Percentiles rank a stretch among this genome's conserved stretches.
Evolutionary conservation across 2,797 vertebrate genomes (phyloP).

Genomic region (Cynopterus sphinx): DNA sequence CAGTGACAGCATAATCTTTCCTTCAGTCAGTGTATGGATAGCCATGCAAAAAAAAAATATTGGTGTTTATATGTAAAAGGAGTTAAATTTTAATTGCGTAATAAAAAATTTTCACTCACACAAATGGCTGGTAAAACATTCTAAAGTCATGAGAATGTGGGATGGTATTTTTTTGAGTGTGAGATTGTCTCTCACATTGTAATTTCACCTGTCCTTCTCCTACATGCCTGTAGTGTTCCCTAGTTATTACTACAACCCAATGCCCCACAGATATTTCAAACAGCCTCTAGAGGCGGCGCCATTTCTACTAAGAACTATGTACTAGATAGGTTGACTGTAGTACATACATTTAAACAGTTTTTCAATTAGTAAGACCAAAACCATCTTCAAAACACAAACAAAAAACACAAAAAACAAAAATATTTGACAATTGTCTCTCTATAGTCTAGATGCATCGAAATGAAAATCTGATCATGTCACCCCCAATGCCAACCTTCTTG

Average conservation of each 20-base stretch:
- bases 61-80: constrained; percentile 3
- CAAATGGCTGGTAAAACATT: background rate
- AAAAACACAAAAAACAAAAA: background rate
- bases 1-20: background rate
- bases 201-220: background rate
- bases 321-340: background rate
- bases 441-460: background rate
- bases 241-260: background rate
- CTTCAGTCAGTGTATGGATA: background rate
- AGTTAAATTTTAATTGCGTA: background rate
- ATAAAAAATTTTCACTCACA: background rate
- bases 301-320: background rate
- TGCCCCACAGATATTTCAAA: background rate
- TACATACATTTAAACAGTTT: background rate
- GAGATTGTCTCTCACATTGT: background rate
- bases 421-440: background rate
- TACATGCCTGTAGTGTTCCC: background rate
- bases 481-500: background rate
- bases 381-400: background rate
- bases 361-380: background rate
- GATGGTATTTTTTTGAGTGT: background rate
- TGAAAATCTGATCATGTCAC: background rate
- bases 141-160: background rate
- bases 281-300: too few species aligned
- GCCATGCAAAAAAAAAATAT: background rate